Evolutionary conservation across 2,888 invertebrate species (phyloP).

Genomic region (Rhagonycha lutea): DNA sequence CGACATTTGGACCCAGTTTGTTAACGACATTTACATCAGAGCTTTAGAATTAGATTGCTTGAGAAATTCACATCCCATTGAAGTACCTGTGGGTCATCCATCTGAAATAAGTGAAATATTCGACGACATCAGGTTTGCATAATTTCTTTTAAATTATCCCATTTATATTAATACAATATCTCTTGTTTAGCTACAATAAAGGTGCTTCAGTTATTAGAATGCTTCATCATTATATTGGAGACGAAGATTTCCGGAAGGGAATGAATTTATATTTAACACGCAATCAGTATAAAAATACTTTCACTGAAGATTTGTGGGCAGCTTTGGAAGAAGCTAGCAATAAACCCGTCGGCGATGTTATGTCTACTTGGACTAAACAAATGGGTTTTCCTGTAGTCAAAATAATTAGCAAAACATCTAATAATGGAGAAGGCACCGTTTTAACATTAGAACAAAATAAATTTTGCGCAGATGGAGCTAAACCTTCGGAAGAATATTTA

Average conservation of each 20-base stretch:
- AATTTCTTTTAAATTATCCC: not conserved
- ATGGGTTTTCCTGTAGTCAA: conserved; percentile 85
- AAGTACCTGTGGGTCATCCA: conserved; percentile 91
- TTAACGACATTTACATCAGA: conserved; percentile 83
- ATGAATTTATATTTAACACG: conserved; percentile 86
- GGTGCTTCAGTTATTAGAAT: conserved; percentile 93
- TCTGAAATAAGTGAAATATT: conserved; percentile 96
- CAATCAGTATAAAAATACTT: conserved; percentile 87
- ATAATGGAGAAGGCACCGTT: conserved; percentile 64
- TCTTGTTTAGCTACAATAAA: conserved; percentile 77
- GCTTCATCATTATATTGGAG: conserved; percentile 91
- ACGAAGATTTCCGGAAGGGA: conserved; percentile 87
- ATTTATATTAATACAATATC: not conserved
- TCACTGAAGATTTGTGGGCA: conserved; percentile 91
- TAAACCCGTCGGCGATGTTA: conserved; percentile 87
- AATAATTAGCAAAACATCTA: conserved; percentile 60
- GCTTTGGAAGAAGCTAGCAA: conserved; percentile 85
- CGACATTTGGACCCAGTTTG: conserved; percentile 96
- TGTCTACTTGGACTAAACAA: conserved; percentile 93
- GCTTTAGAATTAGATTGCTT: conserved; percentile 87
- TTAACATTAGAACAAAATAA: conserved; percentile 80
- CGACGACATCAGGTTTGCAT: conserved; percentile 73
- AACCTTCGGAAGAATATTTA: conserved; percentile 62
- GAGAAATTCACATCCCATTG: conserved; percentile 92
- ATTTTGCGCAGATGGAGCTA: conserved; percentile 82